Evolutionary conservation across 2,888 invertebrate genomes (phyloP).

Genomic region (Rhagium mordax): DNA sequence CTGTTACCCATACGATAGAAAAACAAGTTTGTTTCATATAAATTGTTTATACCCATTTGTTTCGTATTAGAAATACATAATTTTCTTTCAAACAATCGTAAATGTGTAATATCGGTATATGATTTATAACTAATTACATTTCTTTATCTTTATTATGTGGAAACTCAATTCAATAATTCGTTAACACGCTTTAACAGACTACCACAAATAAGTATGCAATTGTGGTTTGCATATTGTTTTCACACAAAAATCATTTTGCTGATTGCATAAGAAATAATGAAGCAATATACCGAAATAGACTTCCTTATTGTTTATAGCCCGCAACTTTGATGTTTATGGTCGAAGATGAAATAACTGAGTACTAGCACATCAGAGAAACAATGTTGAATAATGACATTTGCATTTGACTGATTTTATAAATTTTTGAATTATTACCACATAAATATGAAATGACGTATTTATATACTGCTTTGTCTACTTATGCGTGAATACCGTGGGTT

Average conservation of each 20-base stretch:
- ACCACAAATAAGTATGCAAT: constrained; percentile 1
- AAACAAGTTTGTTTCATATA: too few relatives aligned
- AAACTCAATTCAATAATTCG: constrained; percentile 3
- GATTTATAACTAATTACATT: not conserved
- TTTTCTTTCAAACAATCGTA: not conserved
- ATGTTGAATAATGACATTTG: constrained; percentile 66
- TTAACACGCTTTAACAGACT: not conserved
- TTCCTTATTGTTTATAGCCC: constrained; percentile 62
- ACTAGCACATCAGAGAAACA: constrained; percentile 66
- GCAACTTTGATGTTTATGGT: constrained; percentile 56
- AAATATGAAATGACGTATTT: constrained; percentile 65
- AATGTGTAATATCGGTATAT: not conserved
- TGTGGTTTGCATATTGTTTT: constrained; percentile 22
- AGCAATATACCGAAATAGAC: constrained; percentile 54
- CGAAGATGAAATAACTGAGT: constrained; percentile 55
- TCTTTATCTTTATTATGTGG: not conserved
- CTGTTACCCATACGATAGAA: too few relatives aligned
- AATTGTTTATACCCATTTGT: not conserved
- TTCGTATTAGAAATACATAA: not conserved
- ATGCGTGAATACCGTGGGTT: constrained; percentile 47
- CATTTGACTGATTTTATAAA: constrained; percentile 65
- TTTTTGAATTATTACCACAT: constrained; percentile 65
- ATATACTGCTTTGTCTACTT: constrained; percentile 60
- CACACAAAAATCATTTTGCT: constrained; percentile 18
- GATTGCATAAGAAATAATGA: constrained; percentile 42